phyloP scores from a whole-genome alignment of 2,797 vertebrate genomes.

The Sphenopsis melanotis region DNA sequence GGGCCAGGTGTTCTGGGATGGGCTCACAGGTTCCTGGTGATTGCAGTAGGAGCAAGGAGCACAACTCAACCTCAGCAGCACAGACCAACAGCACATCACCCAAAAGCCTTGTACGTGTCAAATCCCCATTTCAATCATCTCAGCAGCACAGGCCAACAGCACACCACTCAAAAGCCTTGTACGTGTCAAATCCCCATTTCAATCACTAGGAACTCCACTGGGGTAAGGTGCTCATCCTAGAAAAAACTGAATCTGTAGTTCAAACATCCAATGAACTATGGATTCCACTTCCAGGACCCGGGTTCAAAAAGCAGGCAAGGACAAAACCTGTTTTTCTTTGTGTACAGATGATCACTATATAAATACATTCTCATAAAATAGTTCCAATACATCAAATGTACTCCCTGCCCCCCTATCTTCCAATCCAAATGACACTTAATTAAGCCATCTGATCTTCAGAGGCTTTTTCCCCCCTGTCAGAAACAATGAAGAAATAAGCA shows the following conservation, averaged over 20 bases:
- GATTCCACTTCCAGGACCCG: not conserved
- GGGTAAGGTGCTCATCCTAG: not conserved
- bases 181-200: not conserved
- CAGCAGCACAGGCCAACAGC: not conserved
- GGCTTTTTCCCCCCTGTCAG: not conserved
- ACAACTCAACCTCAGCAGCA: not conserved
- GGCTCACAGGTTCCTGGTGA: not conserved
- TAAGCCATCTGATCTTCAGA: constrained; percentile 31
- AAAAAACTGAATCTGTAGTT: not conserved
- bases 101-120: not conserved
- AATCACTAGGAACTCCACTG: not conserved
- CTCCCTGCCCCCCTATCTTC: not conserved
- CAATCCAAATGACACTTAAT: not conserved
- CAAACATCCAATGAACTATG: not conserved
- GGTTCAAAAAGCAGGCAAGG: not conserved
- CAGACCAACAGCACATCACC: not conserved
- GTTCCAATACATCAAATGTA: not conserved
- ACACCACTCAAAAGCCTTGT: not conserved
- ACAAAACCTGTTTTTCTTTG: not conserved
- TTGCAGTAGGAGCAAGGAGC: not conserved
- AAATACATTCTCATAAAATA: not conserved
- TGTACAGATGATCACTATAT: not conserved
- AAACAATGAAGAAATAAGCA: constrained; percentile 36
- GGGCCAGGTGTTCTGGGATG: not conserved
- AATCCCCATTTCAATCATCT: not conserved